Base-by-base conservation (phyloP, 2,888 invertebrate genomes). In the Leptogaster cylindrica region DNA sequence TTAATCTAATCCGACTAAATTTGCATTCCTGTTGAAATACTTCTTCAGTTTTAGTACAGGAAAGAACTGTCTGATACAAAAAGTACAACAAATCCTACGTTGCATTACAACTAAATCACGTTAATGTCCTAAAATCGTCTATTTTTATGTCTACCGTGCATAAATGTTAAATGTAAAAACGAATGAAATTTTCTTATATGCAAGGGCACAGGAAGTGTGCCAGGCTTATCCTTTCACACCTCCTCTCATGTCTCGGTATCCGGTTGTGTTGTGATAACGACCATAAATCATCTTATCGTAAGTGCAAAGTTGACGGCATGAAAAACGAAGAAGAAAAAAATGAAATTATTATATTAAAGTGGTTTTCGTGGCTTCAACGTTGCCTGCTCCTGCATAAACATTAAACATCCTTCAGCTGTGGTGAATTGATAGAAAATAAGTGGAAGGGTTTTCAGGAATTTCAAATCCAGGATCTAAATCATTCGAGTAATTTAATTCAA, bases 201-300 rank as follows among this genome's bases (percentile, higher is more conserved):
- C 44, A 14, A 12, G 28, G 31, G 44, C 61, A 61, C 28, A 27
- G 61, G 61, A 61, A 61, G 61, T 44, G 27, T 44, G 41, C 44
- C 61, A 44, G 28, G 44, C 31, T 61, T 61, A 61, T 61, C 61
- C 61, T 61, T 61, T 44, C 61, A 64, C 64, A 64, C 48, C 48
- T 48, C 36, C 36, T 36, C n/a, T n/a, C 25, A 18, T 64, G 64
- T 31, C 64, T 33, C 48, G 23, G 36, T 50, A 64, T 64, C 64
- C 64, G 64, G 64, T 5, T 48, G 27, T 20, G 48, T 64, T 36
- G 50, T 50, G 64, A 64, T 64, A 64, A 64, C 10, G 16, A 36
- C 31, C 50, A 64, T 64, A 64, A 64, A 64, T 64, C 64, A 64
- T 48, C 48, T 64, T 64, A 64, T 64, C 61, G 64, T 20, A 31